Evolutionary conservation across 2,888 invertebrate species (phyloP), one percentile per base, ranked within the genome.

Genomic region (Selenia dentaria): DNA sequence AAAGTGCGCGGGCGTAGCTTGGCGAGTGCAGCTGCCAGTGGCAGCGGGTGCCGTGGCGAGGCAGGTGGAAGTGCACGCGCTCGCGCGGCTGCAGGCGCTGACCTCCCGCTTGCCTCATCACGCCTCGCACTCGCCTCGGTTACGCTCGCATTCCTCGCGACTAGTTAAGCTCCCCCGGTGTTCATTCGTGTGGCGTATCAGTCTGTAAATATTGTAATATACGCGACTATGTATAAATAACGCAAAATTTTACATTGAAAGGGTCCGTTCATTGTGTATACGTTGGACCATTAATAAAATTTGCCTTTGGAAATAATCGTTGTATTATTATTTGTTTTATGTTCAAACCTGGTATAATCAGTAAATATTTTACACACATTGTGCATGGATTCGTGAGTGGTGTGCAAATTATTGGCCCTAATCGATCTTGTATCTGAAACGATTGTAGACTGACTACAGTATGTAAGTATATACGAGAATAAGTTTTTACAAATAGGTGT

Each of bases 1-100:
- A 95, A 96, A 76, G 93, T 95, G 56, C 96, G 96, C 58, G 96
- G 96, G 0, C 93, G 94, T 55, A 93, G 94, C 28, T 93, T 97
- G 92, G 93, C 92, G 50, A 92, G 81, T 43, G 88, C 83, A 42
- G 71, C 78, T 13, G 70, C 72, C 0, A 78, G 83, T 22, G 78
- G 51, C 26, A 79, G 79, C 11, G 82, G 78, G 41, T 87, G 88
- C 41, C 82, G 86, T 27, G 84, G 88, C 3, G 89, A 84, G 57
- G 74, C 78, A 26, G 85, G 81, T 1, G 89, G 83, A 6, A 84
- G 79, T 40, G 79, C 79, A 25, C 70, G 86, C 47, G 72, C 79
- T 22, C 66, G 83, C 31, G 65, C 82, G 34, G 62, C 85, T 48
- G 62, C 79, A 56, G 63, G 82, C 59, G 69, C 84, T 24, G 58